These are phyloP conservation scores for Gibbula magus DNA, from an alignment of 2,888 invertebrate genomes.

Conservation along the genomic window DNA sequence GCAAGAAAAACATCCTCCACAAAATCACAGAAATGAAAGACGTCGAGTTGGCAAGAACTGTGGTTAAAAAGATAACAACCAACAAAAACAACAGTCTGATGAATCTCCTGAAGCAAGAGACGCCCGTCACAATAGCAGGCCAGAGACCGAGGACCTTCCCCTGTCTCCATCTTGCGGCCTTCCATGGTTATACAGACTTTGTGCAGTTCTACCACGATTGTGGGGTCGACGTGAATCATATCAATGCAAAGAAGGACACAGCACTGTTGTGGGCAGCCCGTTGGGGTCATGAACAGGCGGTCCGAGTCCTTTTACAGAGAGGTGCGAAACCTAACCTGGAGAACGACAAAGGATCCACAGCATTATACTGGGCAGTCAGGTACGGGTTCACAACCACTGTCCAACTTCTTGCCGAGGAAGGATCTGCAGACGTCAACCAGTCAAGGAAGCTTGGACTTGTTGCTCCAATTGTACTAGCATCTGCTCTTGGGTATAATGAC, in stretches of 20 bases:
- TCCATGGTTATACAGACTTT: conserved; percentile 54
- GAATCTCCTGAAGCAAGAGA: conserved; percentile 51
- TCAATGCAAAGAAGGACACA: conserved; percentile 70
- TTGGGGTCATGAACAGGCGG: conserved; percentile 59
- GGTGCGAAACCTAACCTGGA: conserved; percentile 60
- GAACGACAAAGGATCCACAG: conserved; percentile 72
- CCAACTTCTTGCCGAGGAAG: conserved; percentile 56
- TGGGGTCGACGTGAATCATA: conserved; percentile 56
- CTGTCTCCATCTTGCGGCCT: conserved; percentile 65
- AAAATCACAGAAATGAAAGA: conserved; percentile 61
- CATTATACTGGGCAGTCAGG: conserved; percentile 73
- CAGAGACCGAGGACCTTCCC: conserved; percentile 68
- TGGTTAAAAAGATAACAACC: conserved; percentile 27
- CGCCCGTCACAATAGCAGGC: conserved; percentile 64
- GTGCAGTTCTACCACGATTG: conserved; percentile 54
- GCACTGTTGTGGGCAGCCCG: conserved; percentile 72
- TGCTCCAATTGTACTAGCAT: conserved; percentile 69
- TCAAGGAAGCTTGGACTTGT: conserved; percentile 68
- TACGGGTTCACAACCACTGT: conserved; percentile 67
- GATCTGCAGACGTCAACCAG: conserved; percentile 65
- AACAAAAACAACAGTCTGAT: conserved; percentile 27
- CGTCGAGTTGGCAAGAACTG: conserved; percentile 47
- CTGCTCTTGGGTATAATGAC: conserved; percentile 66
- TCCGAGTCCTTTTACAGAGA: conserved; percentile 49
- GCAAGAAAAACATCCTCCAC: conserved; percentile 66